A percentile compares a stretch with the other conserved stretches of the same genome.
These are phyloP conservation scores for Lasioglossum oenotherae DNA, from an alignment of 2,888 invertebrate genomes.

Conservation along the genomic window DNA sequence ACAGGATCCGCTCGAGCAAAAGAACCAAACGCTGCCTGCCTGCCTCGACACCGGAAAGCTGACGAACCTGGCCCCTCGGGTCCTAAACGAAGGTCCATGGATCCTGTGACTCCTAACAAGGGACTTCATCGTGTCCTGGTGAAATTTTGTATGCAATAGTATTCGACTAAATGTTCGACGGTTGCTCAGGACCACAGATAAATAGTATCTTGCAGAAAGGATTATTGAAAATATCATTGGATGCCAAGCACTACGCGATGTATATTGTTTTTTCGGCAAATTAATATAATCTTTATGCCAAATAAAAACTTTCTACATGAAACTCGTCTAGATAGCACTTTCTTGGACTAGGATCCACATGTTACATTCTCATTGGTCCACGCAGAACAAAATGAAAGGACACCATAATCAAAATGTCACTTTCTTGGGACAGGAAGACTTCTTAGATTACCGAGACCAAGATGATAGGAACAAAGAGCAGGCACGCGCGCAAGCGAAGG, in stretches of 20 bases:
- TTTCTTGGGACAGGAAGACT: not conserved
- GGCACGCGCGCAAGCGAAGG: constrained; percentile 8
- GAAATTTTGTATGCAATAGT: not conserved
- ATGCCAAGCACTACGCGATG: too few species aligned
- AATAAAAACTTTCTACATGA: too few species aligned
- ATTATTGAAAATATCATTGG: too few species aligned
- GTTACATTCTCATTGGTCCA: not conserved
- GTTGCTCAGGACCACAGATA: too few species aligned
- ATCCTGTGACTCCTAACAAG: not conserved
- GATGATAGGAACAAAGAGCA: not conserved
- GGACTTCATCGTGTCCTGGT: not conserved
- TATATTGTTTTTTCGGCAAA: too few species aligned
- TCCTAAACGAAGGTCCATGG: not conserved
- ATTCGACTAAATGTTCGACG: too few species aligned
- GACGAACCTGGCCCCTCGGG: not conserved
- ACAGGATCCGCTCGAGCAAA: not conserved
- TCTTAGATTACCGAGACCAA: not conserved
- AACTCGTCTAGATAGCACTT: not conserved
- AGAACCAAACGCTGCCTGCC: not conserved
- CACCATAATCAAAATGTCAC: not conserved
- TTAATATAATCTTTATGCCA: too few species aligned
- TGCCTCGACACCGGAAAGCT: not conserved
- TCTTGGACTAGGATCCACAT: not conserved
- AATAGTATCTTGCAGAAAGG: too few species aligned
- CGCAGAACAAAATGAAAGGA: not conserved